A percentile compares a stretch with the other conserved stretches of the same genome.
Evolutionary conservation across 2,113 vertebrate genomes (phyloP).

Genomic region (Patagioenas fasciata): DNA sequence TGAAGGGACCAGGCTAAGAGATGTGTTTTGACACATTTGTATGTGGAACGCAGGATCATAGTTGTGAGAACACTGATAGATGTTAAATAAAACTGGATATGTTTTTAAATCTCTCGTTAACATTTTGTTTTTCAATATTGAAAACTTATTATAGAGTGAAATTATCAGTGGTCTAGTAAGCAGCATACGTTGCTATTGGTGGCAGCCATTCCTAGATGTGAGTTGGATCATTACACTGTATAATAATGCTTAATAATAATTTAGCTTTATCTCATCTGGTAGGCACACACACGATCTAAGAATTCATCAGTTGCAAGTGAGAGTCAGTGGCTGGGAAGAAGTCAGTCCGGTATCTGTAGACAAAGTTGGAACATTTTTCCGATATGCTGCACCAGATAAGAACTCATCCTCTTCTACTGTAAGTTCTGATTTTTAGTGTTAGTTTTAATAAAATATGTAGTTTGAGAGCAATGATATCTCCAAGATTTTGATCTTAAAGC

Average conservation of each 20-base stretch:
- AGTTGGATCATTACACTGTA: not conserved
- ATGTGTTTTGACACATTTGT: not conserved
- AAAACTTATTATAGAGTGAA: not conserved
- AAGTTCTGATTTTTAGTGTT: constrained; percentile 45
- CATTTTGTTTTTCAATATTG: not conserved
- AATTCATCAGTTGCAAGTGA: constrained; percentile 93
- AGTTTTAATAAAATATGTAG: not conserved
- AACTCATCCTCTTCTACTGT: constrained; percentile 92
- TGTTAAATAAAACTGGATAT: not conserved
- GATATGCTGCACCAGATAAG: constrained; percentile 94
- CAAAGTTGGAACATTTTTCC: constrained; percentile 96
- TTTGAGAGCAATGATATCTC: not conserved
- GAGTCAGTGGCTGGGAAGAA: constrained; percentile 96
- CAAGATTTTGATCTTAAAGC: not conserved
- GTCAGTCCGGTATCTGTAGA: constrained; percentile 96
- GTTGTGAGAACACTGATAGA: not conserved
- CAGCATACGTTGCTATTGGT: not conserved
- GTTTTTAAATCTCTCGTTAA: not conserved
- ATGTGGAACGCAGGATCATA: not conserved
- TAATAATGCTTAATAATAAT: not conserved
- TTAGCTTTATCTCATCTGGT: not conserved
- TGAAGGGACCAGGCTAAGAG: constrained; percentile 44
- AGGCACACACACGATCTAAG: constrained; percentile 96
- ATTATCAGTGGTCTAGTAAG: not conserved
- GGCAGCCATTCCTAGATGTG: not conserved